These are phyloP conservation scores for Caranx melampygus DNA, from an alignment of 2,113 vertebrate genomes.

Conservation along the genomic window DNA sequence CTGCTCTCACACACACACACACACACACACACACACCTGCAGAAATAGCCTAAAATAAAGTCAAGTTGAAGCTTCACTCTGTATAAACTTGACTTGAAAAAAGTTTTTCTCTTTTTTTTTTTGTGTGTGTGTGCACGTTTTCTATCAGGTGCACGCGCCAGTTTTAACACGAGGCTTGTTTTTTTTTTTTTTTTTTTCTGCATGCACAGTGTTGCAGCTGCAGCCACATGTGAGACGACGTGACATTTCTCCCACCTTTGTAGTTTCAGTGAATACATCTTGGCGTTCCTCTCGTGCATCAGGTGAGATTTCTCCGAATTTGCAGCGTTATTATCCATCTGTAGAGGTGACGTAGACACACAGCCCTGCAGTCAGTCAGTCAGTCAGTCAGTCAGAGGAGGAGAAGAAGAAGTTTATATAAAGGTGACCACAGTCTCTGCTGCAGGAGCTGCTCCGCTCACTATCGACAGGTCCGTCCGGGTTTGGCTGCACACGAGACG, in stretches of 20 bases:
- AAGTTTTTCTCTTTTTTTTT: not conserved
- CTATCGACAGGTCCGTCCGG: slow-evolving; percentile 16
- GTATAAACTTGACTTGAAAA: not conserved
- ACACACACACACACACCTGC: slow-evolving; percentile 1
- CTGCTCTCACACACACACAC: slow-evolving; percentile 22
- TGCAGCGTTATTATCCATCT: slow-evolving; percentile 72
- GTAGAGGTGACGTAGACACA: too few relatives aligned
- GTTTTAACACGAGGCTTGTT: not conserved
- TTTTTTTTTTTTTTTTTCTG: too few relatives aligned
- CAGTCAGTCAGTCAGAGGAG: not conserved
- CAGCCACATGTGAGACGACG: not conserved
- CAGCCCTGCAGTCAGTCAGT: not conserved
- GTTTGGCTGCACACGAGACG: not conserved
- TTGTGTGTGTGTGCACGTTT: not conserved
- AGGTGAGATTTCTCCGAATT: slow-evolving; percentile 86
- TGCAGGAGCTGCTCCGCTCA: slow-evolving; percentile 24
- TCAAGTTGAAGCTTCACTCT: not conserved
- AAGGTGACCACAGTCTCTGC: not conserved
- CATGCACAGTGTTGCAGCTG: slow-evolving; percentile 21
- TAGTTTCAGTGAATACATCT: slow-evolving; percentile 82
- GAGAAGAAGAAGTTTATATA: not conserved
- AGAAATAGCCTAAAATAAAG: too few relatives aligned
- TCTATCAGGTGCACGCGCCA: not conserved
- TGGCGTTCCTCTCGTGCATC: slow-evolving; percentile 81
- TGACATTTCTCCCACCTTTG: slow-evolving; percentile 75